Percentiles rank a stretch among this genome's conserved stretches.
These are phyloP conservation scores for Nephotettix cincticeps DNA, from an alignment of 1,140 invertebrate species.

Conservation along the genomic window DNA sequence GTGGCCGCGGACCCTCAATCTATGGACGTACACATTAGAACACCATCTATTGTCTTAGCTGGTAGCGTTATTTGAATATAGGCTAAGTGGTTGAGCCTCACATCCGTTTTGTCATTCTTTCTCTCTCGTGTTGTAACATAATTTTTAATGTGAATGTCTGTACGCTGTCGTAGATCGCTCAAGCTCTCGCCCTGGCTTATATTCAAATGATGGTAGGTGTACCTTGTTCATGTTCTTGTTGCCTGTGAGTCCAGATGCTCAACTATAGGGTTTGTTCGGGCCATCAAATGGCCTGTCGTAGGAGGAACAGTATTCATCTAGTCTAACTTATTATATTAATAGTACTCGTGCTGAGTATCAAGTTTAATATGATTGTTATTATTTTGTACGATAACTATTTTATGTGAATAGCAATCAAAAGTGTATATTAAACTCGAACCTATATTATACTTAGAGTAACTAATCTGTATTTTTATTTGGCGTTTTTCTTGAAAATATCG, in stretches of 20 bases:
- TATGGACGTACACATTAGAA: neutral
- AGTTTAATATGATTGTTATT: slow-evolving; percentile 22
- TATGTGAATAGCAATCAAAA: slow-evolving; percentile 23
- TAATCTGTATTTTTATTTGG: slow-evolving; percentile 12
- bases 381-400: slow-evolving; percentile 23
- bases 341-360: slow-evolving; percentile 6
- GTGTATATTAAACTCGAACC: slow-evolving; percentile 2
- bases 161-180: no score
- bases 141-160: no score
- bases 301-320: slow-evolving; percentile 20
- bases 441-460: slow-evolving; percentile 20
- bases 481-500: no score
- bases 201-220: neutral
- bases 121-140: no score
- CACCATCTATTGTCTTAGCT: slow-evolving; percentile 1
- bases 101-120: no score
- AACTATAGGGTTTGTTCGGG: neutral
- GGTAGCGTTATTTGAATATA: neutral
- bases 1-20: no score
- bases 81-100: neutral
- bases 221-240: neutral
- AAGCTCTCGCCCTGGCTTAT: no score
- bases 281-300: neutral
- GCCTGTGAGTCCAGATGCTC: neutral
- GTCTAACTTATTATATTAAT: slow-evolving; percentile 23